Percentiles rank a stretch among this genome's conserved stretches.
These are phyloP conservation scores for Odontesthes bonariensis DNA, from an alignment of 2,113 vertebrate species.

Conservation along the genomic window DNA sequence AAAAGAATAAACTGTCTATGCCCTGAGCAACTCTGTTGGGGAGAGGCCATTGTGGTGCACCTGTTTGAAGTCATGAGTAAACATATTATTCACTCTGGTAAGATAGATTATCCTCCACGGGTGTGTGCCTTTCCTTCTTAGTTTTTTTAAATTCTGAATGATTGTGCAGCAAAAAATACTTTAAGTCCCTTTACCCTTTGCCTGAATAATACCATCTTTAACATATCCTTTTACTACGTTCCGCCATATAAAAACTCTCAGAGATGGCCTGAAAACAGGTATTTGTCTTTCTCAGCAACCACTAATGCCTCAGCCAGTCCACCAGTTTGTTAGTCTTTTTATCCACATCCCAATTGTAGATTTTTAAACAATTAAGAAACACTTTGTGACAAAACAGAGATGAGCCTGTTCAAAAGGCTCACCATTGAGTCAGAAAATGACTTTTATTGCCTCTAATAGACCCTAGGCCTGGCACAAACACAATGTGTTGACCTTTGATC, in stretches of 20 bases:
- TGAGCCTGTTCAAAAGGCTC: conserved; percentile 86
- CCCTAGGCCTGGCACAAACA: conserved; percentile 78
- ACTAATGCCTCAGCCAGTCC: conserved; percentile 71
- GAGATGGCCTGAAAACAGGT: conserved; percentile 54
- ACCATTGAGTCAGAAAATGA: conserved; percentile 85
- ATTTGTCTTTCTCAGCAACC: conserved; percentile 84
- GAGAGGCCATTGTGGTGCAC: conserved; percentile 42
- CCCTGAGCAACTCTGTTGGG: conserved; percentile 45
- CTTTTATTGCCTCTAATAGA: conserved; percentile 86
- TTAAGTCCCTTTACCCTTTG: neutral
- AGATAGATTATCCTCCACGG: conserved; percentile 44
- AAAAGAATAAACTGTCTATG: conserved; percentile 60
- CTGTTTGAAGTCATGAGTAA: conserved; percentile 60
- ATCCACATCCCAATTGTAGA: conserved; percentile 85
- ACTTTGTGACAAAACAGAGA: conserved; percentile 89
- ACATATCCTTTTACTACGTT: conserved; percentile 13
- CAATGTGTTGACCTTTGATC: conserved; percentile 91
- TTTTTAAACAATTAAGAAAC: conserved; percentile 89
- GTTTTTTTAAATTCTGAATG: neutral
- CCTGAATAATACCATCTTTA: conserved; percentile 1
- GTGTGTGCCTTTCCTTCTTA: conserved; percentile 1
- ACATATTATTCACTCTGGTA: conserved; percentile 49
- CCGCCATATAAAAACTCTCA: conserved; percentile 29
- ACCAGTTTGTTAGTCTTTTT: conserved; percentile 88
- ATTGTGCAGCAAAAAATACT: neutral